These are phyloP conservation scores for Geotria australis DNA, from an alignment of 2,797 vertebrate genomes.

Conservation along the genomic window DNA sequence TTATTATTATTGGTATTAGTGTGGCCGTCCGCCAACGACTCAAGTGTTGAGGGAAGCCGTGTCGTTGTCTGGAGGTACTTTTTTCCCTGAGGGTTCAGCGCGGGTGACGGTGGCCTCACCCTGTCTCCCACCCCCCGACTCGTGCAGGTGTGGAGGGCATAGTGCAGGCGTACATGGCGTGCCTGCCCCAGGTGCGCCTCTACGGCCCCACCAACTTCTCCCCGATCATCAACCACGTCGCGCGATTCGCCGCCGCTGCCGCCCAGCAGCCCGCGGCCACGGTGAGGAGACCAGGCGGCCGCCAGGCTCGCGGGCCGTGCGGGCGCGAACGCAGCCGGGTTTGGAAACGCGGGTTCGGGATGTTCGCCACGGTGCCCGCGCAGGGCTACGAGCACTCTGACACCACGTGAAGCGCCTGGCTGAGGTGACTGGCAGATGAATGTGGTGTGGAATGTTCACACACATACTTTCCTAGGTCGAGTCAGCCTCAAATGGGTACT, in stretches of 20 bases:
- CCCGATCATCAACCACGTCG: constrained; percentile 81
- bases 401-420: no score
- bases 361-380: no score
- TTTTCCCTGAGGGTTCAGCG: not conserved
- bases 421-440: no score
- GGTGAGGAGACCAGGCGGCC: constrained; percentile 13
- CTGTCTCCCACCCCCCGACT: not conserved
- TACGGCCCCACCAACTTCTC: constrained; percentile 92
- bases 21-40: not conserved
- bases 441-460: no score
- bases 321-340: no score
- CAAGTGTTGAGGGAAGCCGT: not conserved
- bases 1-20: not conserved
- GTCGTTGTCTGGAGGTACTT: not conserved
- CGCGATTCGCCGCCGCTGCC: constrained; percentile 64
- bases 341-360: no score
- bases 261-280: constrained; percentile 52
- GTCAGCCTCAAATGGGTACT: no score
- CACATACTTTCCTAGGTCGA: no score
- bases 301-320: not conserved
- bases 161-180: constrained; percentile 56
- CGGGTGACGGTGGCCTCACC: not conserved
- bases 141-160: constrained; percentile 68
- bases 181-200: constrained; percentile 79
- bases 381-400: no score